Evolutionary conservation across 2,797 vertebrate genomes (phyloP).

Genomic region (Poeciliopsis presidionis): DNA sequence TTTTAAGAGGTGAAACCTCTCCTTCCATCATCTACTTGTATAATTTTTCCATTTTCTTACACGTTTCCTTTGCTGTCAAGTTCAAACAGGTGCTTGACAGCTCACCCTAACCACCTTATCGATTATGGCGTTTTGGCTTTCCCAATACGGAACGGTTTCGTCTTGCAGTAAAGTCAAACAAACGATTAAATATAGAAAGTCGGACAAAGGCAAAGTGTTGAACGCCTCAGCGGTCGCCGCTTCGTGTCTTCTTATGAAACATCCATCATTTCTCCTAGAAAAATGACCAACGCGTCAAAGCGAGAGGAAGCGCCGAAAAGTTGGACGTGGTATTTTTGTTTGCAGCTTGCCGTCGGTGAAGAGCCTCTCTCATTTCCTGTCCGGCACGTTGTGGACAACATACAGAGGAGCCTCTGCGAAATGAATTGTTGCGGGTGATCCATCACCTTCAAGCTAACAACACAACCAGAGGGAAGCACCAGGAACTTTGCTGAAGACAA

Average conservation of each 20-base stretch:
- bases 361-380: conserved; percentile 75
- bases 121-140: background rate
- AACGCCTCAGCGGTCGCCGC: conserved; percentile 4
- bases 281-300: conserved; percentile 23
- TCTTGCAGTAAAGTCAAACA: conserved; percentile 85
- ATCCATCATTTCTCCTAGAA: conserved; percentile 40
- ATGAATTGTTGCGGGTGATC: conserved; percentile 64
- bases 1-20: background rate
- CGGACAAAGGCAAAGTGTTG: conserved; percentile 55
- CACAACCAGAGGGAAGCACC: conserved; percentile 15
- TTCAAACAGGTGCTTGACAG: background rate
- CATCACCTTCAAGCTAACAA: conserved; percentile 53
- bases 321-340: conserved; percentile 59
- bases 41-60: background rate
- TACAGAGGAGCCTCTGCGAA: conserved; percentile 55
- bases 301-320: conserved; percentile 63
- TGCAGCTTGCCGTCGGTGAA: conserved; percentile 37
- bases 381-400: conserved; percentile 64
- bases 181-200: conserved; percentile 85
- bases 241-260: conserved; percentile 48
- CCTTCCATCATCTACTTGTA: background rate
- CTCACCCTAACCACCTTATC: background rate
- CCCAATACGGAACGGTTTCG: conserved; percentile 76
- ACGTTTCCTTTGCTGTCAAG: background rate
- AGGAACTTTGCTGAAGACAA: conserved; percentile 45